phyloP scores from a whole-genome alignment of 2,888 invertebrate genomes.

The Hemicrepidius hirtus region DNA sequence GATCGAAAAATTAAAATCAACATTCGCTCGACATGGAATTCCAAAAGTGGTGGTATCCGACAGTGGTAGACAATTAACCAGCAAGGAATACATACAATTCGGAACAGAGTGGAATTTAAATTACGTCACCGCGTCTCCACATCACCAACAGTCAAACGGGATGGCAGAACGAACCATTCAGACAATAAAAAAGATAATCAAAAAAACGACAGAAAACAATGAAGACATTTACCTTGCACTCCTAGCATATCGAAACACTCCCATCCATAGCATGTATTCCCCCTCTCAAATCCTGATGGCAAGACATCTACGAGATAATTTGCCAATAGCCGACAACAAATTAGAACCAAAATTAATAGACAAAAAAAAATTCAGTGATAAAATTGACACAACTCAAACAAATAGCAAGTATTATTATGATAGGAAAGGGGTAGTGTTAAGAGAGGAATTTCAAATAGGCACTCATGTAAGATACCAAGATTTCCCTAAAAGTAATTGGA shows the following conservation, averaged over 20 bases:
- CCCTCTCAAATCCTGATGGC: slow-evolving; percentile 31
- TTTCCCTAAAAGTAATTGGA: slow-evolving; percentile 10
- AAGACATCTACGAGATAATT: slow-evolving; percentile 14
- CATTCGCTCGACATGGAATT: slow-evolving; percentile 36
- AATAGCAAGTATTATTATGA: slow-evolving; percentile 7
- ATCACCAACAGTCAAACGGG: slow-evolving; percentile 34
- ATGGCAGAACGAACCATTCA: slow-evolving; percentile 25
- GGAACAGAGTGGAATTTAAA: slow-evolving; percentile 42
- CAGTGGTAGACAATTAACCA: slow-evolving; percentile 46
- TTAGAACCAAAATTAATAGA: slow-evolving; percentile 10
- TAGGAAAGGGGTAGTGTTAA: not conserved
- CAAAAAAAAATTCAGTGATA: not conserved
- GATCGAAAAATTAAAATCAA: slow-evolving; percentile 28
- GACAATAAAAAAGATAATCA: slow-evolving; percentile 37
- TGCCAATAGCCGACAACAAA: slow-evolving; percentile 3
- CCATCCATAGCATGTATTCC: slow-evolving; percentile 19
- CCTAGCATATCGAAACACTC: slow-evolving; percentile 29
- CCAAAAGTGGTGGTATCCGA: slow-evolving; percentile 41
- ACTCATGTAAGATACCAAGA: slow-evolving; percentile 6
- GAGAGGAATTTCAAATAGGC: slow-evolving; percentile 5
- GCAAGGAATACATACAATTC: slow-evolving; percentile 36
- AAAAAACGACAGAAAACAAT: slow-evolving; percentile 27
- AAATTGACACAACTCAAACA: not conserved
- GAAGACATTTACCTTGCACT: slow-evolving; percentile 33
- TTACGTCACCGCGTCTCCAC: slow-evolving; percentile 36